Conservation (phyloP, 2,888 invertebrate species). For the Drosophila testacea region DNA sequence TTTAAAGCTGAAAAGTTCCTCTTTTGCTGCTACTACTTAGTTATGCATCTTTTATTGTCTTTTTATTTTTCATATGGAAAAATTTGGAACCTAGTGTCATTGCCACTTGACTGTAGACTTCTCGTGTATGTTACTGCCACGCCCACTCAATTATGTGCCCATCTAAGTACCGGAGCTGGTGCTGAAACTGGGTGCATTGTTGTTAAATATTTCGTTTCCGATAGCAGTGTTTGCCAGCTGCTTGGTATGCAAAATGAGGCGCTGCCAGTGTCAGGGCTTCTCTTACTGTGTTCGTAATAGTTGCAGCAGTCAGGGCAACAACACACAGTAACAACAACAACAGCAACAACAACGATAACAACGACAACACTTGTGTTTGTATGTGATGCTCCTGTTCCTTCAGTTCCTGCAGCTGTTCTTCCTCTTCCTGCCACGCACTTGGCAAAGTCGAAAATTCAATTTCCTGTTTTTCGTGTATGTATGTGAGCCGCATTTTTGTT, state of each 20-base stretch:
- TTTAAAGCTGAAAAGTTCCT: background rate
- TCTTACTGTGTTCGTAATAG: slow-evolving; percentile 63
- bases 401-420: slow-evolving; percentile 58
- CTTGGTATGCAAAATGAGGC: slow-evolving; percentile 80
- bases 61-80: background rate
- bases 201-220: slow-evolving; percentile 82
- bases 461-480: slow-evolving; percentile 77
- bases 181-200: slow-evolving; percentile 58
- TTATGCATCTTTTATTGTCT: background rate
- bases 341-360: slow-evolving; percentile 7
- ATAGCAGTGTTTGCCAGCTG: slow-evolving; percentile 71
- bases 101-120: slow-evolving; percentile 24
- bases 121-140: slow-evolving; percentile 44
- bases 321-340: slow-evolving; percentile 2
- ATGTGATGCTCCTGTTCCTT: slow-evolving; percentile 55
- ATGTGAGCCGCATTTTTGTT: slow-evolving; percentile 66
- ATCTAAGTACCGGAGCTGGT: slow-evolving; percentile 12
- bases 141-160: slow-evolving; percentile 69
- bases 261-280: slow-evolving; percentile 73
- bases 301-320: slow-evolving; percentile 50
- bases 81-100: slow-evolving; percentile 39
- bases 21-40: too few species aligned
- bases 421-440: slow-evolving; percentile 77
- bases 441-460: slow-evolving; percentile 82
- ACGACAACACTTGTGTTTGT: slow-evolving; percentile 42